Evolutionary conservation across 2,113 vertebrate species (phyloP).

Genomic region (Melanostigma gelatinosum): DNA sequence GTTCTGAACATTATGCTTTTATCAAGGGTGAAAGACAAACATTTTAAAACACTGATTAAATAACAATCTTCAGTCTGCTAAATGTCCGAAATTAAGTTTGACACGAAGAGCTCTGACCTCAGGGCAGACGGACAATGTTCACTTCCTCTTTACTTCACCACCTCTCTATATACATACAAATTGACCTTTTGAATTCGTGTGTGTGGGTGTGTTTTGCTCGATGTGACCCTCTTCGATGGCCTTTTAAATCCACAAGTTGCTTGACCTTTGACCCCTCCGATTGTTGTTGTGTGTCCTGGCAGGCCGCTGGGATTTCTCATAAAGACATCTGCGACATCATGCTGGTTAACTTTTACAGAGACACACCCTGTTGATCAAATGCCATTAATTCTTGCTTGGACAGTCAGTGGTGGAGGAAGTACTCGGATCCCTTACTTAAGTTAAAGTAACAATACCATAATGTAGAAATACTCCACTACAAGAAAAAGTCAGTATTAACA

Average conservation of each 20-base stretch:
- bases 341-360: constrained; percentile 26
- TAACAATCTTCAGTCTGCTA: constrained; percentile 15
- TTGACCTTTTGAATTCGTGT: constrained; percentile 35
- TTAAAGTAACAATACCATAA: background rate
- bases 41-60: constrained; percentile 31
- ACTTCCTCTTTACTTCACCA: constrained; percentile 70
- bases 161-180: constrained; percentile 34
- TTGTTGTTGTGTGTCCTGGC: constrained; percentile 44
- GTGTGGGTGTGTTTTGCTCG: constrained; percentile 32
- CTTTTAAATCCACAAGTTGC: constrained; percentile 74
- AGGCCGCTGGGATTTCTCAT: constrained; percentile 56
- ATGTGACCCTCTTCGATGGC: constrained; percentile 56
- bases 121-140: constrained; percentile 70
- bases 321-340: constrained; percentile 61
- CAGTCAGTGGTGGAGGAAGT: background rate
- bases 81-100: constrained; percentile 63
- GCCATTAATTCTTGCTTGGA: constrained; percentile 5
- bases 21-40: background rate
- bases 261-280: constrained; percentile 70
- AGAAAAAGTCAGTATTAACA: background rate
- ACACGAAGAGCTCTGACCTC: constrained; percentile 62
- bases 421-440: background rate
- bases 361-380: constrained; percentile 31
- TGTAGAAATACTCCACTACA: background rate
- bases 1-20: accelerated